phyloP scores from a whole-genome alignment of 2,113 vertebrate species.

The Callospermophilus lateralis region DNA sequence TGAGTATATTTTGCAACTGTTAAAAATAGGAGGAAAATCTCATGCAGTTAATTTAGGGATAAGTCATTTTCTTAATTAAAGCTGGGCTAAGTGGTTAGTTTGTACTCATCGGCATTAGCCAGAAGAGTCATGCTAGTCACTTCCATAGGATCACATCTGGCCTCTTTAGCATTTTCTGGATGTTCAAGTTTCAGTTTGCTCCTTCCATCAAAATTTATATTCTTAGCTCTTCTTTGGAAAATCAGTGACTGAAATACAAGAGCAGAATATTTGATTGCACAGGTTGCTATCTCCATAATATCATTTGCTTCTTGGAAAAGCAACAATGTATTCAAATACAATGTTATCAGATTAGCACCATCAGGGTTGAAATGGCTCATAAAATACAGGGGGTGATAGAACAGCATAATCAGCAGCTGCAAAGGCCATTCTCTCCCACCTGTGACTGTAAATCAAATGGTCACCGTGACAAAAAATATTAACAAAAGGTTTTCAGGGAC shows the following conservation, averaged over 20 bases:
- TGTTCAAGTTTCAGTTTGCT: slow-evolving; percentile 65
- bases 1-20: neutral
- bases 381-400: slow-evolving; percentile 54
- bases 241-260: slow-evolving; percentile 32
- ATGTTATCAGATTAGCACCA: slow-evolving; percentile 71
- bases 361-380: slow-evolving; percentile 57
- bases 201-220: slow-evolving; percentile 61
- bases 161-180: slow-evolving; percentile 49
- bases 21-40: slow-evolving; percentile 23
- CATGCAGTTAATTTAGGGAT: neutral
- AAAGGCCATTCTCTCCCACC: neutral
- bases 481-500: slow-evolving; percentile 21
- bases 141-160: neutral
- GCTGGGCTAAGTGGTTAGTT: neutral
- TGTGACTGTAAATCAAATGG: slow-evolving; percentile 32
- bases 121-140: neutral
- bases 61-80: slow-evolving; percentile 43
- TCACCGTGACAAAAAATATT: slow-evolving; percentile 54
- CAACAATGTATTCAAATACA: slow-evolving; percentile 59
- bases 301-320: slow-evolving; percentile 28
- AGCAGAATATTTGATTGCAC: slow-evolving; percentile 39
- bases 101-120: neutral
- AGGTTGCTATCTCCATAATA: slow-evolving; percentile 21
- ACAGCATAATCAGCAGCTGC: neutral
- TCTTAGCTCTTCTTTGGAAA: slow-evolving; percentile 70